Base-by-base conservation (phyloP, 2,888 invertebrate species). In the Scrobipalpa costella region DNA sequence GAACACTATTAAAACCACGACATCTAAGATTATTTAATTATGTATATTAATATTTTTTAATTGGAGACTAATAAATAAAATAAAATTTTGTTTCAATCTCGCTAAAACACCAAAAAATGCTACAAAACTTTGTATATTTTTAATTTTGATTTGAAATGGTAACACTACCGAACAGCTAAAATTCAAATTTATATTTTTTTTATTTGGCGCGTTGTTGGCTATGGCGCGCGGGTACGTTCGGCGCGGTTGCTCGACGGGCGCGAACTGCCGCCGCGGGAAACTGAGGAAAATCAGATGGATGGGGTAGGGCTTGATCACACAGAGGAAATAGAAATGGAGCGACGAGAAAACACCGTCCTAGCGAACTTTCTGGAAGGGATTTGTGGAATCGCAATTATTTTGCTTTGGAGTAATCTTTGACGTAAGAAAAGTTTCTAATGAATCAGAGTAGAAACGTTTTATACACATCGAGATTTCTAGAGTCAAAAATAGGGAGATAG, bases 201-300 rank as follows among this genome's bases (percentile, higher is more conserved):
- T 34, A 57, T 44, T 63, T 62, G 38, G 62, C 62, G 66, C 62
- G 60, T 38, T 34, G 36, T 62, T 40, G 59, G 44, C 49, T 7
- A 15, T n/a, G 19, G 40, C 59, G 60, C 62, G 62, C 15, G 52
- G 27, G 15, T 38, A 21, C 67, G 69, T 67, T 34, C 67, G 62
- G 36, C 63, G 59, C 44, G 62, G 62, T 34, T 67, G 69, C 64
- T 65, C 52, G 47, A 57, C 66, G 55, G 63, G 61, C 70, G 66
- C 66, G 59, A 64, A 72, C 72, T 72, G 71, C 62, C 68, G 64
- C 34, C 13, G 57, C n/a, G 55, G 57, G 11, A 59, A n/a, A 34
- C 27, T n/a, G 15, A 15, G n/a, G 55, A n/a, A 34, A 55, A 55
- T 55, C 34, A 33, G 55, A 55, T 34, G 55, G 55, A 55, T 55